Base-by-base conservation (phyloP, 2,113 vertebrate genomes). In the Recurvirostra avosetta region DNA sequence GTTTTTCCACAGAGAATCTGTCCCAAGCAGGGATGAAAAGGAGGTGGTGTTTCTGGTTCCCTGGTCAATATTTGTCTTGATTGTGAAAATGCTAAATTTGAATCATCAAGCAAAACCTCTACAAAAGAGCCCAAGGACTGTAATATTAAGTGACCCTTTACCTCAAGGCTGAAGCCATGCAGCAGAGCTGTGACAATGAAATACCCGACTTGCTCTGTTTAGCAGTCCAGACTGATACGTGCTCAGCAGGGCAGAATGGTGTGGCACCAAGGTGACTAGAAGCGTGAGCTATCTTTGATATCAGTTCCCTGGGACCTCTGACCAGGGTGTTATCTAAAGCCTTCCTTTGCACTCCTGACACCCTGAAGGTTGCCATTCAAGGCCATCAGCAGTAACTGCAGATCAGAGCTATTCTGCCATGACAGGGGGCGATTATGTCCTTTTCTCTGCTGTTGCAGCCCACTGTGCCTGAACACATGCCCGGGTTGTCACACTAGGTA, bases 401-500 rank as follows among this genome's bases (percentile, higher is more conserved):
- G 58, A 38, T 12, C 80, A 77, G 50, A 89, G 38, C 38, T 52
- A 2, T 15, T 23, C n/a, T 86, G 61, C 23, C 16, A 0, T 34
- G 55, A 13, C 55, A 17, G 4, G 3, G 59, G 25, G 19, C 73
- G 32, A 12, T 6, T 6, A 2, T 1, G 30, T 22, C 66, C 90
- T 61, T 7, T 15, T 7, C 62, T 19, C 38, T 56, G 45, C 80
- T 63, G 78, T 8, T 52, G 84, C 55, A 70, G 62, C 10, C 68
- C 5, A 0, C n/a, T 6, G 55, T 41, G 63, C 50, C 67, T 63
- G 25, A 40, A 11, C 12, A 6, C 0, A 0, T 6, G 10, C 18
- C 52, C 3, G 10, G 15, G 50, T 3, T n/a, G 38, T 32, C 79
- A 63, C 27, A 3, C 26, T 8, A 23, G n/a, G 32, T 15, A 23